Evolutionary conservation across 2,888 invertebrate species (phyloP), one percentile per base, ranked within the genome.

Genomic region (Malthinus flaveolus): DNA sequence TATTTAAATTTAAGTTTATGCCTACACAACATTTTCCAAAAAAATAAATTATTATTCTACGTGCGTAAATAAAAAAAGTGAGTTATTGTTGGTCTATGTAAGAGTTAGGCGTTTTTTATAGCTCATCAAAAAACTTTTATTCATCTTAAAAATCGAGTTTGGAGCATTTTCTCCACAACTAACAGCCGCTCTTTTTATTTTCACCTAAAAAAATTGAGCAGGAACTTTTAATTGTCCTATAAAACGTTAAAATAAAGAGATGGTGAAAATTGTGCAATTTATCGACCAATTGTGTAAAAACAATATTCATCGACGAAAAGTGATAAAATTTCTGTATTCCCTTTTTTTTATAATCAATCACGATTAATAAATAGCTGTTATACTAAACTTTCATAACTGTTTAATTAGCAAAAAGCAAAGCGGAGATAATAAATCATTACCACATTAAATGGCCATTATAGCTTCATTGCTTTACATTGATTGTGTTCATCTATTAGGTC

Each of bases 211-310:
- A 35, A 52, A 53, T 32, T 15, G 53, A 15, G n/a, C 42, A 32
- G 44, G 3, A 49, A 58, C 53, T 49, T 52, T 58, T 58, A 58
- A 58, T 58, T 58, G 58, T 53, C 53, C 31, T 53, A 50, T 53
- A 44, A 58, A 58, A 35, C 44, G 48, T 48, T 46, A 23, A 23
- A 35, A 33, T 33, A 39, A 51, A 51, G 37, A 34, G 46, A 42
- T 47, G 23, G 51, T 51, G 48, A 51, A 51, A 51, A 57, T 57
- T 51, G 51, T 12, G 6, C 50, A 56, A 32, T 45, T 10, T 13
- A 12, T 12, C 33, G 23, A 12, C 12, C 50, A 46, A 50, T 56
- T 44, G 44, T 45, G 50, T 49, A 23, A 23, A 23, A 23, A 23
- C 23, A 23, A 23, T 23, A 5, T 23, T 5, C 2, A 23, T 23